These are phyloP conservation scores for Chelon auratus DNA, from an alignment of 2,797 vertebrate genomes.

Conservation along the genomic window DNA sequence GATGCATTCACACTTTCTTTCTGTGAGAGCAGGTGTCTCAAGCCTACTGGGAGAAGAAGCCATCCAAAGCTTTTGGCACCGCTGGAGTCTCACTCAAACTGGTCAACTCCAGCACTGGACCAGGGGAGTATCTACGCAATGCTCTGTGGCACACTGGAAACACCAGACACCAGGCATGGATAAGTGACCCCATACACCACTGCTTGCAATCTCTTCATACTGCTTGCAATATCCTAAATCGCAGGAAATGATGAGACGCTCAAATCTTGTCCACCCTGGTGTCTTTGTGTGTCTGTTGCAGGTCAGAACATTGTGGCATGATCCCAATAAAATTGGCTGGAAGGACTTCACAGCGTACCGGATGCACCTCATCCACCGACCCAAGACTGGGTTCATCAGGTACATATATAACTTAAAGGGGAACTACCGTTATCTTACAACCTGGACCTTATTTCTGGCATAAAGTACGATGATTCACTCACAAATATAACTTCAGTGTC, in stretches of 20 bases:
- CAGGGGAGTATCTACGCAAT: conserved; percentile 93
- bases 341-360: conserved; percentile 96
- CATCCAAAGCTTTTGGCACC: conserved; percentile 92
- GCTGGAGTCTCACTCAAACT: conserved; percentile 96
- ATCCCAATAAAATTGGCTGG: conserved; percentile 96
- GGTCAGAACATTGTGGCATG: conserved; percentile 97
- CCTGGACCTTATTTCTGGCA: too few species aligned
- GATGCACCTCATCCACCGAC: conserved; percentile 95
- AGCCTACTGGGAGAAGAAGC: conserved; percentile 96
- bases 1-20: background rate
- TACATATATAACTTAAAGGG: conserved; percentile 63
- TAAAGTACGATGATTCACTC: too few species aligned
- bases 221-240: background rate
- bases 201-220: background rate
- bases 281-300: conserved; percentile 62
- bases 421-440: too few species aligned
- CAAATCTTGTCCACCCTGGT: background rate
- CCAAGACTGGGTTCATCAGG: conserved; percentile 97
- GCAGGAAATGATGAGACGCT: background rate
- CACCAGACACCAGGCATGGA: conserved; percentile 90
- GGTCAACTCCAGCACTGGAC: conserved; percentile 95
- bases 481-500: too few species aligned
- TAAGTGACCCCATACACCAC: background rate
- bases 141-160: conserved; percentile 98
- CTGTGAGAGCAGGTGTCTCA: conserved; percentile 94